Conservation (phyloP, 1,140 invertebrate species). For the Helicoverpa armigera region DNA sequence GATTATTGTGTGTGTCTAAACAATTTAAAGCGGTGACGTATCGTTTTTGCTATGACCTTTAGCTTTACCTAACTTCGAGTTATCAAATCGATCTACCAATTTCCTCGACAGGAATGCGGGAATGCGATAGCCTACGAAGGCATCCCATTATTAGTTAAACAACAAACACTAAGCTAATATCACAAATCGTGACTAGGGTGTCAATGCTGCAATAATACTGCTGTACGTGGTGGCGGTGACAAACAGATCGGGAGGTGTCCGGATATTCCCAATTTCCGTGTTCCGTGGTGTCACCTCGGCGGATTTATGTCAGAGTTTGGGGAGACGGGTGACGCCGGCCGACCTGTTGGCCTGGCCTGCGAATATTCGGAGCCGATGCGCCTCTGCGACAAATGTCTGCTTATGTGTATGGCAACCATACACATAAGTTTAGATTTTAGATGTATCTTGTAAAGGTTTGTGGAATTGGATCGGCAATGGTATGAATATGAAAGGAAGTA, state of each 20-base stretch:
- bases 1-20: too few relatives aligned
- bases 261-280: conserved; percentile 73
- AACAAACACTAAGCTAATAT: conserved; percentile 51
- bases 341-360: conserved; percentile 50
- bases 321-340: conserved; percentile 54
- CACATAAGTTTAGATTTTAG: neutral
- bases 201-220: conserved; percentile 51
- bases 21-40: too few relatives aligned
- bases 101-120: neutral
- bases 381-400: neutral
- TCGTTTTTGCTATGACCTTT: too few relatives aligned
- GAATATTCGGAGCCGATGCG: conserved; percentile 29
- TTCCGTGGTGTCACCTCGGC: conserved; percentile 49
- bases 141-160: conserved; percentile 43
- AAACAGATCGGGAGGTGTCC: conserved; percentile 61
- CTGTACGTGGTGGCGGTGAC: conserved; percentile 54
- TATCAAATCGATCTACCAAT: neutral
- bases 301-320: conserved; percentile 55
- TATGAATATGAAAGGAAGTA: too few relatives aligned
- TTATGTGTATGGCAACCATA: neutral
- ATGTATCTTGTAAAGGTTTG: neutral
- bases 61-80: too few relatives aligned
- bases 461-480: too few relatives aligned
- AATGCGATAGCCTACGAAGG: neutral
- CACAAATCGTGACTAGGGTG: conserved; percentile 49